These are phyloP conservation scores for Triplophysa bombifrons DNA, from an alignment of 2,797 vertebrate genomes.

Conservation along the genomic window DNA sequence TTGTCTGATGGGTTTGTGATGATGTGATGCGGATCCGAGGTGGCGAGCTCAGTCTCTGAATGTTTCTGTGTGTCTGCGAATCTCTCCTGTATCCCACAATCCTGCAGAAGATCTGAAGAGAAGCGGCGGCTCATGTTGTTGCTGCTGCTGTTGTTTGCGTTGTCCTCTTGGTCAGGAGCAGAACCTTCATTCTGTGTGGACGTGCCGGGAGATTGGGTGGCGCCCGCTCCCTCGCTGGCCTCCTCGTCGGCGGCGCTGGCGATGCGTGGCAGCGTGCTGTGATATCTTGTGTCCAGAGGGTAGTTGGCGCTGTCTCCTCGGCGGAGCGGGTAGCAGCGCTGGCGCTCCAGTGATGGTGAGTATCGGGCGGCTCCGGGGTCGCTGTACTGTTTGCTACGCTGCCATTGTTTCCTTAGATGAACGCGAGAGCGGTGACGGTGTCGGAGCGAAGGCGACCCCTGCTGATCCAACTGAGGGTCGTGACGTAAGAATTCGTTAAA, in stretches of 20 bases:
- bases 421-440: slow-evolving; percentile 85
- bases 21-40: slow-evolving; percentile 41
- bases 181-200: neutral
- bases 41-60: slow-evolving; percentile 2
- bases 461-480: slow-evolving; percentile 90
- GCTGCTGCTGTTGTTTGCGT: slow-evolving; percentile 54
- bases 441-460: slow-evolving; percentile 79
- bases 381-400: slow-evolving; percentile 93
- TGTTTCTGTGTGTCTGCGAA: slow-evolving; percentile 18
- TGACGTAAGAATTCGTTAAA: slow-evolving; percentile 96
- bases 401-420: slow-evolving; percentile 94
- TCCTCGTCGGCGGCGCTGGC: slow-evolving; percentile 84
- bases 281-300: slow-evolving; percentile 78
- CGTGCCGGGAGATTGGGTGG: neutral
- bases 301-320: slow-evolving; percentile 78
- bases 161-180: slow-evolving; percentile 48
- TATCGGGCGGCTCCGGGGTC: slow-evolving; percentile 84
- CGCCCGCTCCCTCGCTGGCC: slow-evolving; percentile 69
- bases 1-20: slow-evolving; percentile 78
- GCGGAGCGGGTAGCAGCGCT: slow-evolving; percentile 73
- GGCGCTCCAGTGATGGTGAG: slow-evolving; percentile 74
- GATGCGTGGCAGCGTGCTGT: slow-evolving; percentile 89
- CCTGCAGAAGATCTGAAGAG: slow-evolving; percentile 24
- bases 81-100: slow-evolving; percentile 36
- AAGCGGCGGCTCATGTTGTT: slow-evolving; percentile 46